These are phyloP conservation scores for Xanthorhoe designata DNA, from an alignment of 2,888 invertebrate genomes.

Conservation along the genomic window DNA sequence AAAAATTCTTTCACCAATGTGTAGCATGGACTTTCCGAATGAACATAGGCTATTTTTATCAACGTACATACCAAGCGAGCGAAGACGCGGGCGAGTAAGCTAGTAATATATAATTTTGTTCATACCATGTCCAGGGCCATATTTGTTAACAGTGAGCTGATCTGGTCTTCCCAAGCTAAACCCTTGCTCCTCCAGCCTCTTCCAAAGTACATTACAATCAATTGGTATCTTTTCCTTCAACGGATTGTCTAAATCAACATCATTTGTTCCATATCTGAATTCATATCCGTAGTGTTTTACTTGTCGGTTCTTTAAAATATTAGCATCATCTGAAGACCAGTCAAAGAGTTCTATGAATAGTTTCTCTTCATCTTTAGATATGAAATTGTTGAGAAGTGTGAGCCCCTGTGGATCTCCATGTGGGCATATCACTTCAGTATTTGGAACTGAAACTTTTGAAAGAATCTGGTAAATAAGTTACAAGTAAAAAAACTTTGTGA, in stretches of 20 bases:
- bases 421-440: constrained; percentile 62
- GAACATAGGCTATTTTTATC: too few species aligned
- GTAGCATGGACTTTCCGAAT: too few species aligned
- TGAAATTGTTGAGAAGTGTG: constrained; percentile 88
- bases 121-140: constrained; percentile 92
- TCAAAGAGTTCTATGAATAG: constrained; percentile 85
- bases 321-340: constrained; percentile 70
- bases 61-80: too few species aligned
- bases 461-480: too few species aligned
- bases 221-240: constrained; percentile 88
- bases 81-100: too few species aligned
- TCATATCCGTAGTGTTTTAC: constrained; percentile 97
- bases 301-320: constrained; percentile 90
- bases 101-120: not conserved
- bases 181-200: constrained; percentile 76
- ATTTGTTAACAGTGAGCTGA: constrained; percentile 94
- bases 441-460: constrained; percentile 67
- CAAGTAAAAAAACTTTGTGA: too few species aligned
- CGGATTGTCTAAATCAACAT: constrained; percentile 90
- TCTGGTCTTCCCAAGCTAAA: constrained; percentile 86
- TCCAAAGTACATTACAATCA: constrained; percentile 88
- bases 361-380: constrained; percentile 89
- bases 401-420: constrained; percentile 88
- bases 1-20: too few species aligned
- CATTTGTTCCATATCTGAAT: constrained; percentile 95